Evolutionary conservation across 2,797 vertebrate genomes (phyloP).

Genomic region (Synaphobranchus kaupii): DNA sequence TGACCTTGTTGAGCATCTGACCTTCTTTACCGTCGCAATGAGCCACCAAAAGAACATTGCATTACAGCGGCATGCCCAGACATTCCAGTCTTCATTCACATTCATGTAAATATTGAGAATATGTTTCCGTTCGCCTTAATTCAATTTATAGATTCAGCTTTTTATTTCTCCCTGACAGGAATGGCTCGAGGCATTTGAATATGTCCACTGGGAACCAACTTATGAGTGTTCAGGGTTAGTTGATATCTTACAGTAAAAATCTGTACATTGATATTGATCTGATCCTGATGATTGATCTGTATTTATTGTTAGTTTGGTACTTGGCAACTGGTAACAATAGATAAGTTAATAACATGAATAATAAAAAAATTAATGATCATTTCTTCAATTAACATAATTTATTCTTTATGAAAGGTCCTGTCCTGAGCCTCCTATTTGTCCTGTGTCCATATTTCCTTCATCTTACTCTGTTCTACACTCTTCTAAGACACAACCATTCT

Average conservation of each 20-base stretch:
- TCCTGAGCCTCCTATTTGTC: too few species aligned
- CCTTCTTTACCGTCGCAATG: background rate
- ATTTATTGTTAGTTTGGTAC: background rate
- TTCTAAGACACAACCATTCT: too few species aligned
- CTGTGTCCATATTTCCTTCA: too few species aligned
- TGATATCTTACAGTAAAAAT: background rate
- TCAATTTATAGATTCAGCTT: background rate
- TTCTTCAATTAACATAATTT: too few species aligned
- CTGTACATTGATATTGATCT: background rate
- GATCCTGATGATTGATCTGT: background rate
- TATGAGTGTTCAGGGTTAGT: background rate
- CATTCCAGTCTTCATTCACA: slow-evolving; percentile 4
- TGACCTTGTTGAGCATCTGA: background rate
- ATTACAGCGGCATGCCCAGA: background rate
- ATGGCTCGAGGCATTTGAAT: background rate
- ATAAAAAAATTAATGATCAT: too few species aligned
- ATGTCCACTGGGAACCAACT: background rate
- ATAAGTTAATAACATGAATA: background rate
- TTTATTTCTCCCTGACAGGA: background rate
- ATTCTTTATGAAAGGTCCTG: too few species aligned
- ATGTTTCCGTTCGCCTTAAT: background rate
- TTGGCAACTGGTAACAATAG: background rate
- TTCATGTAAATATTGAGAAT: slow-evolving; percentile 8
- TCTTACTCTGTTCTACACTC: too few species aligned
- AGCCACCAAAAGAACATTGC: background rate